Percentiles rank a stretch among this genome's conserved stretches.
phyloP scores from a whole-genome alignment of 2,113 vertebrate species.

The Myocastor coypus region DNA sequence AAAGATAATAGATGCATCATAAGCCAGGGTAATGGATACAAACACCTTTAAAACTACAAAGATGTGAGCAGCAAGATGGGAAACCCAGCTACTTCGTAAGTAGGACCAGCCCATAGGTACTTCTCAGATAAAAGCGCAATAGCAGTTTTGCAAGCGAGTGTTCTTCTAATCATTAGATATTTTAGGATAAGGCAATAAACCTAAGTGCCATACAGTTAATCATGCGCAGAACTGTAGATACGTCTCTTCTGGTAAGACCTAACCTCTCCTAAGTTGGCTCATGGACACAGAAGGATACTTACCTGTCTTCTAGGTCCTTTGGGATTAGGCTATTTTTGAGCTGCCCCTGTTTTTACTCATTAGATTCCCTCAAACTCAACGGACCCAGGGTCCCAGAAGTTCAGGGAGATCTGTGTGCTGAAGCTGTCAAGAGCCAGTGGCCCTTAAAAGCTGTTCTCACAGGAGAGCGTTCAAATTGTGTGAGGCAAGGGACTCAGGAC shows the following conservation, averaged over 20 bases:
- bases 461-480: not conserved
- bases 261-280: not conserved
- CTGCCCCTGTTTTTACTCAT: not conserved
- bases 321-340: not conserved
- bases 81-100: constrained; percentile 6
- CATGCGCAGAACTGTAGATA: not conserved
- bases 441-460: not conserved
- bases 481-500: not conserved
- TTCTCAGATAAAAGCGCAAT: not conserved
- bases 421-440: not conserved
- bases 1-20: not conserved
- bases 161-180: not conserved
- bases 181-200: constrained; percentile 13
- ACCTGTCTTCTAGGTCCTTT: not conserved
- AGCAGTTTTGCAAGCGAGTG: not conserved
- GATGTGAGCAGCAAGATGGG: not conserved
- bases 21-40: not conserved
- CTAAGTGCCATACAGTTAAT: not conserved
- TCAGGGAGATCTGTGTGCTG: not conserved
- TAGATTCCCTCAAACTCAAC: not conserved
- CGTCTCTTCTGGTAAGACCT: not conserved
- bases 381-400: not conserved
- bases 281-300: not conserved
- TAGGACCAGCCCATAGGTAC: not conserved
- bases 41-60: not conserved